Evolutionary conservation across 2,888 invertebrate species (phyloP).

Genomic region (Cephalotes varians): DNA sequence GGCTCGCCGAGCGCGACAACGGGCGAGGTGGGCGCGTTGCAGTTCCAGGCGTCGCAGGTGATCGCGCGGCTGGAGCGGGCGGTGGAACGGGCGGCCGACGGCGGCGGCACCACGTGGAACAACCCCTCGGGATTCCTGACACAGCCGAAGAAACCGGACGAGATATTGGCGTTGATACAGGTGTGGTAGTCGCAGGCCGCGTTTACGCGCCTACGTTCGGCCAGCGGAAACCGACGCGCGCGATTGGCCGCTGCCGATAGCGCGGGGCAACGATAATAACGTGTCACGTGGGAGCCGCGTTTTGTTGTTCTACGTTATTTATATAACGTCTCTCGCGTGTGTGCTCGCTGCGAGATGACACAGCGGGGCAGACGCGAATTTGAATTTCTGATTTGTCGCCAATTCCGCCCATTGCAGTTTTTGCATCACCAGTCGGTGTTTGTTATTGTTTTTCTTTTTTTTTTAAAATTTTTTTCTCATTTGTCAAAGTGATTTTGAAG

Average conservation of each 20-base stretch:
- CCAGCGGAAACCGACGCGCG: conserved; percentile 56
- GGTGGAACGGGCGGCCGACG: conserved; percentile 85
- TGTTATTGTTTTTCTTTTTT: neutral
- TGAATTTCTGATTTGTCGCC: neutral
- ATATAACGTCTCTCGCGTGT: neutral
- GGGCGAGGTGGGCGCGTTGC: conserved; percentile 85
- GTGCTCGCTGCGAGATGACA: neutral
- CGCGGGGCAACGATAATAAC: conserved; percentile 10
- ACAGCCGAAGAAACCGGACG: conserved; percentile 87
- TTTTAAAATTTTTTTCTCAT: neutral
- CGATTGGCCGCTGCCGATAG: conserved; percentile 48
- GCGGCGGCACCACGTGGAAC: conserved; percentile 86
- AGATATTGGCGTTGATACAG: conserved; percentile 87
- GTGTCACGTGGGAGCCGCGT: conserved; percentile 64
- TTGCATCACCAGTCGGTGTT: neutral
- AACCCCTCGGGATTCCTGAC: conserved; percentile 87
- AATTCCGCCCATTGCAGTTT: neutral
- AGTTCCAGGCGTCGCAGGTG: conserved; percentile 91
- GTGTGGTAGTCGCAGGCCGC: conserved; percentile 54
- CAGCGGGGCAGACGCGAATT: neutral
- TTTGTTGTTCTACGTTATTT: neutral
- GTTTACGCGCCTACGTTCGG: conserved; percentile 41
- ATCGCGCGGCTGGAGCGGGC: conserved; percentile 90
- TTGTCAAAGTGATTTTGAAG: neutral
- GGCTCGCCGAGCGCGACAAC: conserved; percentile 64